phyloP scores from a whole-genome alignment of 1,140 invertebrate genomes.

The Caerostris extrusa region DNA sequence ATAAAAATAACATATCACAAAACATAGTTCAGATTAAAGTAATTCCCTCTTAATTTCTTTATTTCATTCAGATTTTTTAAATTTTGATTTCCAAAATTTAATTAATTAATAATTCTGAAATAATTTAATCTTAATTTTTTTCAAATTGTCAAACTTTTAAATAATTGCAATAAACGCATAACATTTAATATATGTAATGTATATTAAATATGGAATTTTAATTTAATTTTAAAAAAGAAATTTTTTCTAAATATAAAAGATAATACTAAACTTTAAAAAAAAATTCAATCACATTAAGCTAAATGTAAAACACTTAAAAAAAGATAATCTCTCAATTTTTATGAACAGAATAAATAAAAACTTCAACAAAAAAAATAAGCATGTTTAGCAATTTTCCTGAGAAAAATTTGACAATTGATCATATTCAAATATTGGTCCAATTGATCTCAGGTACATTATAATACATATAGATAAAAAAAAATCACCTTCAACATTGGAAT shows the following conservation, averaged over 20 bases:
- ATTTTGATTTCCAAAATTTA: too few relatives aligned
- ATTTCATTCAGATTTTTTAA: too few relatives aligned
- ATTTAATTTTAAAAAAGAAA: too few relatives aligned
- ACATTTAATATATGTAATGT: background rate
- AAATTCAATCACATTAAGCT: background rate
- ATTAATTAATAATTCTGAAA: too few relatives aligned
- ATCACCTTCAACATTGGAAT: conserved; percentile 24
- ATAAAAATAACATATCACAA: too few relatives aligned
- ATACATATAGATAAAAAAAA: conserved; percentile 19
- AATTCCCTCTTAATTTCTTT: background rate
- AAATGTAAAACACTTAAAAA: background rate
- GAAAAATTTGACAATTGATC: conserved; percentile 39
- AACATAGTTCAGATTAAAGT: background rate
- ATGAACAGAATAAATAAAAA: conserved; percentile 38
- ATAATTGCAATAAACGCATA: background rate
- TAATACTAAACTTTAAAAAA: background rate
- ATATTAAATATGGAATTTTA: too few relatives aligned
- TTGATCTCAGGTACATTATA: conserved; percentile 42
- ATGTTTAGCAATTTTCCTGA: conserved; percentile 7
- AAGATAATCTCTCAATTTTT: conserved; percentile 9
- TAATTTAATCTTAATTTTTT: background rate
- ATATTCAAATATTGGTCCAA: conserved; percentile 27
- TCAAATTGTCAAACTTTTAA: background rate
- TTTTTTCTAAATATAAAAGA: background rate
- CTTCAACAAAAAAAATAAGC: background rate